phyloP scores from a whole-genome alignment of 2,888 invertebrate genomes.

The Oscheius sp. region DNA sequence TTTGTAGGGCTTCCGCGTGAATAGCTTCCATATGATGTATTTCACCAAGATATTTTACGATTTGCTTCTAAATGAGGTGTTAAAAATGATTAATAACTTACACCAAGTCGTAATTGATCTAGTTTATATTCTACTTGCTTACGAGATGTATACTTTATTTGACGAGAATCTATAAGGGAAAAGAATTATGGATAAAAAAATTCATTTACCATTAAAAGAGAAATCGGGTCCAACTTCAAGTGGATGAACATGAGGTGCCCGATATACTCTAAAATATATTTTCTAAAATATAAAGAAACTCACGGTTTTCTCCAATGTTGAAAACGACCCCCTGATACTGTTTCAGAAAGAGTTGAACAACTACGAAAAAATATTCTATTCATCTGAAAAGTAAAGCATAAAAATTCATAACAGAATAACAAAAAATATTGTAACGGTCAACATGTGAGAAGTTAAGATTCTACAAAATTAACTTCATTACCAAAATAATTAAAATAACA shows the following conservation, averaged over 20 bases:
- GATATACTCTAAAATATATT: constrained; percentile 56
- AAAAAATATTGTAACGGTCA: not conserved
- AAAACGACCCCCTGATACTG: constrained; percentile 42
- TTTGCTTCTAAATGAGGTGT: not conserved
- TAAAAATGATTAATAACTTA: constrained; percentile 31
- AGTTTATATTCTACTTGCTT: constrained; percentile 55
- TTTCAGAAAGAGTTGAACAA: constrained; percentile 13
- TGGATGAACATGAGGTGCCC: constrained; percentile 58
- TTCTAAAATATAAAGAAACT: constrained; percentile 25
- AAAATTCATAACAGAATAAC: not conserved
- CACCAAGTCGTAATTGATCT: constrained; percentile 66
- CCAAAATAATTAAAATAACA: constrained; percentile 23
- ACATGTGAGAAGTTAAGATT: not conserved
- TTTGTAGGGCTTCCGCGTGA: not conserved
- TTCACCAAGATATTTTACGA: not conserved
- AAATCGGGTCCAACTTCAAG: constrained; percentile 65
- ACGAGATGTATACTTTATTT: constrained; percentile 56
- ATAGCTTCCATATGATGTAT: not conserved
- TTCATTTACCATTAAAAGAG: constrained; percentile 57
- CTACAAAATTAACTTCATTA: constrained; percentile 13
- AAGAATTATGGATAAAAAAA: not conserved
- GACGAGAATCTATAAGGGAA: constrained; percentile 49
- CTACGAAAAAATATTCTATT: not conserved
- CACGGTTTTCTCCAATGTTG: constrained; percentile 63
- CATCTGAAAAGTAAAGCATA: constrained; percentile 3